Conservation (phyloP, 2,113 vertebrate species). For the Hucho hucho region DNA sequence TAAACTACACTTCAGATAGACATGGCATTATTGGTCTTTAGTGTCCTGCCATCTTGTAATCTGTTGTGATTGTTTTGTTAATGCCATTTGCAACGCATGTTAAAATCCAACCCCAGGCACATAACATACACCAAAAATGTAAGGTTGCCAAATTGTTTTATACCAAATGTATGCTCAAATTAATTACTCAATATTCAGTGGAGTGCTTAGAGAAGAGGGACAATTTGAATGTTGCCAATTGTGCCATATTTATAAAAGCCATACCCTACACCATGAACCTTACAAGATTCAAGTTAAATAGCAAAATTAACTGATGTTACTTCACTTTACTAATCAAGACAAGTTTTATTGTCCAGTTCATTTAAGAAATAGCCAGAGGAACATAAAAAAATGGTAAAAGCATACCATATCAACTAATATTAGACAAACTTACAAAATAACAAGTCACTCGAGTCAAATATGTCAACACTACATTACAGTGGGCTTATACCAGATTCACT, state of each 20-base stretch:
- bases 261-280: not conserved
- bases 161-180: not conserved
- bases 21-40: too few species aligned
- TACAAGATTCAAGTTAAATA: not conserved
- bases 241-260: not conserved
- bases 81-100: not conserved
- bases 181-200: not conserved
- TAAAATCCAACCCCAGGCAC: not conserved
- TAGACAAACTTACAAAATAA: not conserved
- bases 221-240: not conserved
- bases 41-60: not conserved
- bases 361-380: not conserved
- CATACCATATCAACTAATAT: not conserved
- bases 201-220: not conserved
- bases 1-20: too few species aligned
- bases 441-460: not conserved
- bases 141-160: not conserved
- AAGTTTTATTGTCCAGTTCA: not conserved
- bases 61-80: not conserved
- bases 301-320: not conserved
- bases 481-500: not conserved
- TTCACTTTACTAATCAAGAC: not conserved
- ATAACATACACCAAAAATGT: not conserved
- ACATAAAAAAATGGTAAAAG: not conserved
- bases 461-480: not conserved